Percentiles rank a stretch among this genome's conserved stretches.
Evolutionary conservation across 2,113 vertebrate species (phyloP).

Genomic region (Suricata suricatta): DNA sequence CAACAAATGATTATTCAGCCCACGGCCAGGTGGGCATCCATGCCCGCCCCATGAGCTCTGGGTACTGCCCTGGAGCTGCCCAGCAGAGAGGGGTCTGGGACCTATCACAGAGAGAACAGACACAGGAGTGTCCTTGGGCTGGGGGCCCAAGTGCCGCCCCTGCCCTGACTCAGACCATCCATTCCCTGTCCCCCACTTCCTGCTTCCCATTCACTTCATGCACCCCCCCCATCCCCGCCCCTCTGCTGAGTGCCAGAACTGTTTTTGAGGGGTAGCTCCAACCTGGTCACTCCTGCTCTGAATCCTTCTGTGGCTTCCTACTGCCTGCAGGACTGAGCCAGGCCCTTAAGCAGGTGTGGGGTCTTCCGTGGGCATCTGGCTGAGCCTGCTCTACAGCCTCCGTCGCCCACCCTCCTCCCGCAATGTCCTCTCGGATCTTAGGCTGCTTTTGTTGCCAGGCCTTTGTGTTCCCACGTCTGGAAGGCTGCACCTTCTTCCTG

Average conservation of each 20-base stretch:
- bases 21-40: neutral
- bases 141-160: neutral
- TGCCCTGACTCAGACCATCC: neutral
- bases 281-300: neutral
- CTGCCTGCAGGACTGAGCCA: neutral
- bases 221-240: no score
- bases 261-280: neutral
- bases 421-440: rapidly evolving
- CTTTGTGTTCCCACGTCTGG: neutral
- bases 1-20: neutral
- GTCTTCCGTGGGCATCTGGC: neutral
- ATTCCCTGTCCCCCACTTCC: neutral
- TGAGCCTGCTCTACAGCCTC: neutral
- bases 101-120: neutral
- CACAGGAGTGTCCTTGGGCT: neutral
- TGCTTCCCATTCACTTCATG: rapidly evolving
- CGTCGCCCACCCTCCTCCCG: neutral
- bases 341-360: neutral
- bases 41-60: neutral
- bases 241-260: neutral
- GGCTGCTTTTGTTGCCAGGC: neutral
- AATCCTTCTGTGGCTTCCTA: rapidly evolving
- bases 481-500: neutral
- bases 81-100: neutral
- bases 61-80: neutral